Evolutionary conservation across 2,888 invertebrate genomes (phyloP), one percentile per base, ranked within the genome.

Genomic region (Heliconius ethilla): DNA sequence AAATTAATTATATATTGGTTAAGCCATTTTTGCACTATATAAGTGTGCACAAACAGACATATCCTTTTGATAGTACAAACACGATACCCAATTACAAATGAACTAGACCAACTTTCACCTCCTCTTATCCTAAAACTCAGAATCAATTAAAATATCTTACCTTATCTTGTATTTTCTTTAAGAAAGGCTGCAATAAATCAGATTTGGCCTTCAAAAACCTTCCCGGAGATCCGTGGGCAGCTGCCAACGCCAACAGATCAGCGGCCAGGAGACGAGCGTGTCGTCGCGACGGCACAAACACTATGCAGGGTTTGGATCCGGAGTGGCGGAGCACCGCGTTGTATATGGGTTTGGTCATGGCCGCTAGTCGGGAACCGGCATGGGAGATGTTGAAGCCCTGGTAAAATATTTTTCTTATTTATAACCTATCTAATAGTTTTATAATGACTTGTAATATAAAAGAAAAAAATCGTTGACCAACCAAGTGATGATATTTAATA

Each of bases 281-380:
- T 77, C 98, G 97, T 0, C 99, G 95, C 0, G 98, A 98, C 0
- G 99, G 98, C 1, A 99, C 99, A 91, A 99, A 99, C 29, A 99
- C 97, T 13, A 98, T 96, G 2, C 97, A 97, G 0, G 99, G 98
- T 85, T 97, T 97, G 84, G 96, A 95, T 0, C 97, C 97, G 78
- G 98, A 97, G 90, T 98, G 96, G 40, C 98, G 96, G 3, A 97
- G 88, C 62, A 99, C 97, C 0, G 98, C 97, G 91, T 99, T 98
- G 94, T 99, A 99, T 0, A 98, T 97, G 0, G 99, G 99, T 88
- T 99, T 99, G 0, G 98, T 97, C 99, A 99, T 99, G 0, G 99
- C 98, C 0, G 99, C 97, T 51, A 99, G 96, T 18, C 99, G 96
- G 0, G 99, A 98, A 0, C 98, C 98, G 87, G 99, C 99, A 94